Conservation (phyloP, 2,797 vertebrate species). For the Buceros bicornis region DNA sequence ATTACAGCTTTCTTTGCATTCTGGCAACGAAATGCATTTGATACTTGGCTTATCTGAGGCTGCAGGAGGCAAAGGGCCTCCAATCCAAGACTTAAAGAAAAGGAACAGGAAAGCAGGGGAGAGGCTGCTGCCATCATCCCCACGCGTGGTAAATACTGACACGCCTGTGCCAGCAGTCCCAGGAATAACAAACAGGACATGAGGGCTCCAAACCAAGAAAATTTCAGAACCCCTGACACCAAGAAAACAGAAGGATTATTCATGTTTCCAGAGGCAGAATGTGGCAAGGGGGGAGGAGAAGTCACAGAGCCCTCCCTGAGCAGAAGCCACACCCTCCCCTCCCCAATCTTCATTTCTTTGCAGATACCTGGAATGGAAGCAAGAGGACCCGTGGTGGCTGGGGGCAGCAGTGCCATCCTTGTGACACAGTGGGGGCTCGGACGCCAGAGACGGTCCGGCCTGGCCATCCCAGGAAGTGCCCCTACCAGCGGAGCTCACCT, state of each 20-base stretch:
- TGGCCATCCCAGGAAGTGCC: too few relatives aligned
- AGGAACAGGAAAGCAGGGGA: neutral
- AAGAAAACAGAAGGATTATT: neutral
- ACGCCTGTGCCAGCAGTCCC: neutral
- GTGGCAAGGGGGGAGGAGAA: neutral
- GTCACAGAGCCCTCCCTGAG: too few relatives aligned
- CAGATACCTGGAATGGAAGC: neutral
- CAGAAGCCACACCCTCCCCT: neutral
- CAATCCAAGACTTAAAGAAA: neutral
- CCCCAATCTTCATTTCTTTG: neutral
- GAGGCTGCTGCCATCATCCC: neutral
- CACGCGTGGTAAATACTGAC: fast-evolving
- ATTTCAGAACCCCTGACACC: neutral
- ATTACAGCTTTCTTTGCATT: neutral
- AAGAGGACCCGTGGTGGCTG: neutral
- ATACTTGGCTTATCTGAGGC: neutral
- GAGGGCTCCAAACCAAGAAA: neutral
- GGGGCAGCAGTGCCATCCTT: neutral
- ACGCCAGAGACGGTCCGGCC: neutral
- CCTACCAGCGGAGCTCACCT: fast-evolving
- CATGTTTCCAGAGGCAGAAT: neutral
- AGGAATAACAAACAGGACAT: fast-evolving
- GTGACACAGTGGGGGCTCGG: neutral
- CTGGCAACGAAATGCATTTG: neutral
- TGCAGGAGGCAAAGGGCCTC: neutral